Conservation (phyloP, 2,797 vertebrate genomes). For the Malacoraja senta region DNA sequence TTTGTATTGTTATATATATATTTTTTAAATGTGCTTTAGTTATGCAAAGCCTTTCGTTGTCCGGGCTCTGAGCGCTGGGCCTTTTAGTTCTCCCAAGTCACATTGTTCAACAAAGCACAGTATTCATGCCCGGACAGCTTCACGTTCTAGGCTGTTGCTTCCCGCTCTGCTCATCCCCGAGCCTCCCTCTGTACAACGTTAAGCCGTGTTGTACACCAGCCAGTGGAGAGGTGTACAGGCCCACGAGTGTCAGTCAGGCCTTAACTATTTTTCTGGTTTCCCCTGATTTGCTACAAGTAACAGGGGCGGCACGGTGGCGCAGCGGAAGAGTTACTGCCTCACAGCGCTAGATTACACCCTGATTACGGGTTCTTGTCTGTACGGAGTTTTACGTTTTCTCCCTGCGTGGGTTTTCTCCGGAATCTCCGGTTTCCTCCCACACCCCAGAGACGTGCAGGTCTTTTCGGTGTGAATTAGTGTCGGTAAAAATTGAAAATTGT, state of each 20-base stretch:
- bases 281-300: neutral
- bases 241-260: neutral
- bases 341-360: too few relatives aligned
- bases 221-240: neutral
- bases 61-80: neutral
- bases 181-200: neutral
- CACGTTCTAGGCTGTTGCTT: neutral
- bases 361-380: too few relatives aligned
- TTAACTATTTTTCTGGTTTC: neutral
- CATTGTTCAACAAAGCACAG: neutral
- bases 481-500: too few relatives aligned
- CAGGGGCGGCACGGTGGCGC: too few relatives aligned
- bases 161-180: neutral
- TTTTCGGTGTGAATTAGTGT: too few relatives aligned
- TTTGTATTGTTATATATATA: too few relatives aligned
- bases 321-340: too few relatives aligned
- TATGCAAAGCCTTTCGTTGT: neutral
- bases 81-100: neutral
- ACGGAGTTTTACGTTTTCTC: too few relatives aligned
- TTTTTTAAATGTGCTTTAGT: neutral
- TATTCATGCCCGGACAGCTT: neutral
- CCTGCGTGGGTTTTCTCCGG: too few relatives aligned
- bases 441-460: too few relatives aligned
- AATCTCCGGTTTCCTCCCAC: too few relatives aligned
- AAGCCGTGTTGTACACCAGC: neutral